Base-by-base conservation (phyloP, 2,797 vertebrate species). In the Gastrophryne carolinensis region DNA sequence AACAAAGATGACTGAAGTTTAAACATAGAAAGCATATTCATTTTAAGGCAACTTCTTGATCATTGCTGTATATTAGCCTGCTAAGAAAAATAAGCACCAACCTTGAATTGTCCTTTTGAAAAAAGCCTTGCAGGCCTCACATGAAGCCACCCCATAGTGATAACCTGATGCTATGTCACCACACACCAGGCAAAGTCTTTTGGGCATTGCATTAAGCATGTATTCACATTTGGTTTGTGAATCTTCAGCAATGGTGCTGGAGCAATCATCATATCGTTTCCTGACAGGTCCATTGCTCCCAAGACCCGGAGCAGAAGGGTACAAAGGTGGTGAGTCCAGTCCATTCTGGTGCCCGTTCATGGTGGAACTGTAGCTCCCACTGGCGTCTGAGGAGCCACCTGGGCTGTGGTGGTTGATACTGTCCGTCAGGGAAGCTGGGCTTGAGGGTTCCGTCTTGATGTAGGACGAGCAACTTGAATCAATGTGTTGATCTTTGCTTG, bases 101-200 rank as follows among this genome's bases (percentile, higher is more conserved):
- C 97, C 97, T 98, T 99, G 97, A 89, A 98, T 98, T 79, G 97
- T 98, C 88, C 97, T 95, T 90, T 98, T 99, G 94, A 99, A 99
- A 92, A 99, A 99, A 50, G 97, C 97, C 89, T 99, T 99, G 92
- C 97, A 99, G 89, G 97, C 97, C 87, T 99, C 97, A 4, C 97
- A 99, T 34, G 97, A 99, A 44, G 97, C 97, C 79, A 99, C 97
- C 41, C 97, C 97, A 11, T 99, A 99, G 91, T 99, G 97, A 91
- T 98, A 99, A 77, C 97, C 97, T 68, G 96, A 98, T 0, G 97
- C 97, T 85, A 99, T 98, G 92, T 99, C 97, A 41, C 97, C 97
- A 4, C 97, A 99, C 87, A 99, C 97, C 85, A 99, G 93, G 85
- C 97, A 99, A 89, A 98, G 91, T 91, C 97, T 93, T 90, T 99